Percentiles rank a stretch among this genome's conserved stretches.
phyloP scores from a whole-genome alignment of 2,113 vertebrate species.

The Pyrgilauda ruficollis region DNA sequence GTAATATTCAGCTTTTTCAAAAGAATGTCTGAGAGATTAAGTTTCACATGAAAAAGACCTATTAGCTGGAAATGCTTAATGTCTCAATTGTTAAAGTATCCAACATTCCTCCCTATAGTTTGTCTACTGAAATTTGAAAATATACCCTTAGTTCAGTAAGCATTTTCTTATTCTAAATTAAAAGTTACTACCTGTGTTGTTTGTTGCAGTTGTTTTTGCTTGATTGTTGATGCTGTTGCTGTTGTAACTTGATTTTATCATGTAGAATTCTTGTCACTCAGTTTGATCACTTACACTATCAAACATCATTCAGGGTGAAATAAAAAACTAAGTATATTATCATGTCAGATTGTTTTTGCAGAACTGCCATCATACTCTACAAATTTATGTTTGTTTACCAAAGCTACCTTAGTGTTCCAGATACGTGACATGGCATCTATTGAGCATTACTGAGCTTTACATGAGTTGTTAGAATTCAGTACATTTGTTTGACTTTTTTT shows the following conservation, averaged over 20 bases:
- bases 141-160: not conserved
- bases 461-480: not conserved
- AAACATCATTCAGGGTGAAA: not conserved
- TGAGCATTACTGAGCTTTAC: not conserved
- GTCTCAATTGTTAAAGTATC: not conserved
- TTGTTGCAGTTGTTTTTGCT: not conserved
- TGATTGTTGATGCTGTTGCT: not conserved
- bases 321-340: not conserved
- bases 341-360: not conserved
- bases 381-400: not conserved
- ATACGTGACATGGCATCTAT: not conserved
- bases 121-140: not conserved
- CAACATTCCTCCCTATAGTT: not conserved
- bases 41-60: not conserved
- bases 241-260: not conserved
- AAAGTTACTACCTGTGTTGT: not conserved
- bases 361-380: not conserved
- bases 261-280: not conserved
- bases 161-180: not conserved
- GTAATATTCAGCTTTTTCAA: not conserved
- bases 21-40: not conserved
- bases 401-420: not conserved
- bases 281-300: not conserved
- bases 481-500: not conserved
- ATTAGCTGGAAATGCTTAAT: not conserved